Conservation (phyloP, 2,797 vertebrate species). For the Melanotaenia boesemani region DNA sequence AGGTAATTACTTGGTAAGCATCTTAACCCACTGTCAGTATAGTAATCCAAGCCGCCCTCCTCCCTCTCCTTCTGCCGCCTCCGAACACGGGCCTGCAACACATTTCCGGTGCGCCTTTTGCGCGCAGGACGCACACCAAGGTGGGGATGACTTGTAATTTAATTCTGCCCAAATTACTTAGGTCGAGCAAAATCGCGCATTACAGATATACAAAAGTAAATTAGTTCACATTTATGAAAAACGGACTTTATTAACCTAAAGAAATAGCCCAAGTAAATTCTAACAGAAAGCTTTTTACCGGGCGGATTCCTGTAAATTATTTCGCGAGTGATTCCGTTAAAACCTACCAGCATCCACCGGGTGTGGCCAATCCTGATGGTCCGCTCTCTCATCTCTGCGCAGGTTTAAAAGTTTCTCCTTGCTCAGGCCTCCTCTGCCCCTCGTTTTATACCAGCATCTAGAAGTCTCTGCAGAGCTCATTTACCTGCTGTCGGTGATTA, state of each 20-base stretch:
- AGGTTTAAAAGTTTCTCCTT: constrained; percentile 46
- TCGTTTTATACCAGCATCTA: constrained; percentile 59
- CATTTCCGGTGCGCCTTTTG: constrained; percentile 65
- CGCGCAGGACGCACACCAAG: constrained; percentile 50
- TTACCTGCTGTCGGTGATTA: constrained; percentile 83
- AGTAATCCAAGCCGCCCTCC: constrained; percentile 78
- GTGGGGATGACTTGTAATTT: constrained; percentile 4
- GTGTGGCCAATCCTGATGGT: constrained; percentile 48
- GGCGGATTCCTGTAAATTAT: background rate
- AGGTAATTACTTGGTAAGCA: constrained; percentile 84
- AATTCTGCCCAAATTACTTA: constrained; percentile 1
- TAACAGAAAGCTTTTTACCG: background rate
- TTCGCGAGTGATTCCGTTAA: background rate
- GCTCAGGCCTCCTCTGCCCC: constrained; percentile 38
- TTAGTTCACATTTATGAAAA: background rate
- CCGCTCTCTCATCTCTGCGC: constrained; percentile 15
- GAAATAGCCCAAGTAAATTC: background rate
- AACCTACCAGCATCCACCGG: constrained; percentile 60
- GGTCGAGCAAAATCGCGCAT: background rate
- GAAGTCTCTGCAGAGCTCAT: constrained; percentile 49
- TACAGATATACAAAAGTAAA: background rate
- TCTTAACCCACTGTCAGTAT: constrained; percentile 79
- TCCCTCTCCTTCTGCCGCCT: constrained; percentile 63
- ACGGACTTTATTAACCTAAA: background rate
- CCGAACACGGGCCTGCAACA: constrained; percentile 34